Percentiles rank a stretch among this genome's conserved stretches.
These are phyloP conservation scores for Taurulus bubalis DNA, from an alignment of 2,113 vertebrate species.

Conservation along the genomic window DNA sequence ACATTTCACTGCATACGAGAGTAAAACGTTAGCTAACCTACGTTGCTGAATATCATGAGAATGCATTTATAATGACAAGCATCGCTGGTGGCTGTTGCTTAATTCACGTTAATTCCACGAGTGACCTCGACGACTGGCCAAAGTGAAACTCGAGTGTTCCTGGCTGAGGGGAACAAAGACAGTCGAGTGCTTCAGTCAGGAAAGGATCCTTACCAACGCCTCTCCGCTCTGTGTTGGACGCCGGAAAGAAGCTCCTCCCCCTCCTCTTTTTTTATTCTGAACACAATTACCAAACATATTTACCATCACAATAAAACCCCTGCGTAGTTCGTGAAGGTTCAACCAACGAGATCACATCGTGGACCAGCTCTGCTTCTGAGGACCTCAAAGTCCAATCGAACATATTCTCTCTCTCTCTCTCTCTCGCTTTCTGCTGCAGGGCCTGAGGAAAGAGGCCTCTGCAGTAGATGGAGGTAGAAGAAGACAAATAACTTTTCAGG, in stretches of 20 bases:
- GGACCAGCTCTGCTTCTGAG: constrained; percentile 24
- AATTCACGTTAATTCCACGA: too few species aligned
- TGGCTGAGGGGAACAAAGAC: too few species aligned
- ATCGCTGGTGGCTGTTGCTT: too few species aligned
- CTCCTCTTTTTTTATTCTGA: neutral
- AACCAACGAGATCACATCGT: neutral
- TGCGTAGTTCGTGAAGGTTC: neutral
- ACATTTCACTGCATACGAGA: too few species aligned
- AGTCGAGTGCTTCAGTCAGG: too few species aligned
- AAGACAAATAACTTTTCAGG: constrained; percentile 81
- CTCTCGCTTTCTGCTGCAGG: neutral
- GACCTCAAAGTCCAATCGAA: constrained; percentile 17
- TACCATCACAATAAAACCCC: neutral
- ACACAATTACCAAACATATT: neutral
- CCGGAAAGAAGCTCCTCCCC: neutral
- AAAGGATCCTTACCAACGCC: too few species aligned
- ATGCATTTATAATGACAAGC: too few species aligned
- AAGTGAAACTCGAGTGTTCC: too few species aligned
- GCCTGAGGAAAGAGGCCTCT: constrained; percentile 48
- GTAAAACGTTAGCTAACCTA: too few species aligned
- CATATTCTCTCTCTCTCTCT: constrained; percentile 7
- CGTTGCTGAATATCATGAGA: too few species aligned
- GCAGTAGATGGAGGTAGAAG: constrained; percentile 62
- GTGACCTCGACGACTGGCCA: too few species aligned
- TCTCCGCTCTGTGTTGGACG: neutral